Evolutionary conservation across 1,140 invertebrate genomes (phyloP).

Genomic region (Drosophila triauraria): DNA sequence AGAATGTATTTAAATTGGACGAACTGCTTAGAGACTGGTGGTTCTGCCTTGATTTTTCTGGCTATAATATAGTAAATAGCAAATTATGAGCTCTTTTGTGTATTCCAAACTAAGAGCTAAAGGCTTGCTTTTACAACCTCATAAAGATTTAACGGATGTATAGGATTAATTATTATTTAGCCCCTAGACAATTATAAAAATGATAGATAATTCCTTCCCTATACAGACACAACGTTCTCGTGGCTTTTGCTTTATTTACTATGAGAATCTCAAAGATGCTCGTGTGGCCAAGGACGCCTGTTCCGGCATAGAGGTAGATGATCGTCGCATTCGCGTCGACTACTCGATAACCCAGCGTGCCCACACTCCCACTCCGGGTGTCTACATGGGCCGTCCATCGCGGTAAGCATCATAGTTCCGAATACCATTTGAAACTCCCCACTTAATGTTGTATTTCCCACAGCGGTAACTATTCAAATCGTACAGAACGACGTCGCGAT

Average conservation of each 20-base stretch:
- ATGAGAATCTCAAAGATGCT: slow-evolving; percentile 94
- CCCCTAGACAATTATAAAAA: not conserved
- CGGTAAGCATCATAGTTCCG: slow-evolving; percentile 34
- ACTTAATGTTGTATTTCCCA: not conserved
- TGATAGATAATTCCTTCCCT: not conserved
- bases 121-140: slow-evolving; percentile 70
- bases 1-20: not conserved
- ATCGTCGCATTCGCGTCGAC: slow-evolving; percentile 96
- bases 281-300: slow-evolving; percentile 97
- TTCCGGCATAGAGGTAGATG: slow-evolving; percentile 97
- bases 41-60: slow-evolving; percentile 23
- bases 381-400: slow-evolving; percentile 98
- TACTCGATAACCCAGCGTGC: slow-evolving; percentile 98
- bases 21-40: slow-evolving; percentile 15
- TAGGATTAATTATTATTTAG: not conserved
- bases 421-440: not conserved
- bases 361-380: slow-evolving; percentile 98
- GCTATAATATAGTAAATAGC: slow-evolving; percentile 58
- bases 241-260: slow-evolving; percentile 99
- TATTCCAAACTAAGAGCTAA: slow-evolving; percentile 56
- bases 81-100: slow-evolving; percentile 66
- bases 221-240: slow-evolving; percentile 94
- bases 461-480: slow-evolving; percentile 10
- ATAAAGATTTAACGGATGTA: not conserved
- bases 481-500: slow-evolving; percentile 25